Percentiles rank a stretch among this genome's conserved stretches.
Evolutionary conservation across 1,140 invertebrate genomes (phyloP).

Genomic region (Andrena cerasifolii): DNA sequence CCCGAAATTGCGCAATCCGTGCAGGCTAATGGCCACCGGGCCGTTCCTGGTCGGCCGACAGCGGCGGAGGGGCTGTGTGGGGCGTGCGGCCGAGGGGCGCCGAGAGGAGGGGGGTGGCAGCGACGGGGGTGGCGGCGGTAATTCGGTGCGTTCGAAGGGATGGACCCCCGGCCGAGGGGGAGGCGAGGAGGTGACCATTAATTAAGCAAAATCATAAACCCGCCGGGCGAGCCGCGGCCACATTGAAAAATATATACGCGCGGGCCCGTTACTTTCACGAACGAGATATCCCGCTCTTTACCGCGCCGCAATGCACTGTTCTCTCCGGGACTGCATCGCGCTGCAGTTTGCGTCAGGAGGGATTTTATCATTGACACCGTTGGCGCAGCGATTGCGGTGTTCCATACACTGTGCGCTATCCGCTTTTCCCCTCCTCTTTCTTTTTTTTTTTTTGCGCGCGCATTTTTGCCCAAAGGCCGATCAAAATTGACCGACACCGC

Average conservation of each 20-base stretch:
- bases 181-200: conserved; percentile 65
- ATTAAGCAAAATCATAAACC: conserved; percentile 76
- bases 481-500: neutral
- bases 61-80: too few species aligned
- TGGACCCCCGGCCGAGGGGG: conserved; percentile 36
- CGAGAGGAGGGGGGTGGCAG: conserved; percentile 36
- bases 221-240: conserved; percentile 32
- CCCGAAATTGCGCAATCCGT: conserved; percentile 73
- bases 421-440: too few species aligned
- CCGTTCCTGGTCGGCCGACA: conserved; percentile 39
- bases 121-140: neutral
- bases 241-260: conserved; percentile 62
- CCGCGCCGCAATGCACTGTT: conserved; percentile 1
- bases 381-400: neutral
- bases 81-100: too few species aligned
- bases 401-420: neutral
- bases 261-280: conserved; percentile 64
- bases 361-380: conserved; percentile 46
- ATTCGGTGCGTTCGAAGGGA: conserved; percentile 16
- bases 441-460: neutral
- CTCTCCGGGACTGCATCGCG: neutral
- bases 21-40: conserved; percentile 68
- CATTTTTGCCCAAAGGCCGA: neutral
- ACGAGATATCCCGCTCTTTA: conserved; percentile 38
- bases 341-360: conserved; percentile 49